Conservation (phyloP, 2,888 invertebrate species). For the Steromphala cineraria region DNA sequence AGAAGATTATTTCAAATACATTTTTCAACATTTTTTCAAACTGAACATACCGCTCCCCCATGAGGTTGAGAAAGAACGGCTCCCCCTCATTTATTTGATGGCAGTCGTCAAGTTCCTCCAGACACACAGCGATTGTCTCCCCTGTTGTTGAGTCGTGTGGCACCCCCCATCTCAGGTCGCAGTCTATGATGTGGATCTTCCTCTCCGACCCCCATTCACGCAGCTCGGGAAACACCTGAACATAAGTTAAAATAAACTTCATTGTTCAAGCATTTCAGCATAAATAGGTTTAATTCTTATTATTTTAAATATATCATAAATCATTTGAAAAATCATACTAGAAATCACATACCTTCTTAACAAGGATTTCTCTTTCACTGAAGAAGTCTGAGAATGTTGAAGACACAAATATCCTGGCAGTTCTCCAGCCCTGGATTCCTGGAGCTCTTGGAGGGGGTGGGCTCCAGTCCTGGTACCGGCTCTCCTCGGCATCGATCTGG, state of each 20-base stretch:
- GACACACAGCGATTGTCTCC: constrained; percentile 68
- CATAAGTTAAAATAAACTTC: too few species aligned
- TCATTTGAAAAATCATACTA: too few species aligned
- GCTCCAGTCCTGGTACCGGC: constrained; percentile 23
- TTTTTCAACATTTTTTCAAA: too few species aligned
- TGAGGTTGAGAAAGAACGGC: constrained; percentile 71
- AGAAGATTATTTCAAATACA: background rate
- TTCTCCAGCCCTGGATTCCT: constrained; percentile 60
- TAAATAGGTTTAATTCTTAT: too few species aligned
- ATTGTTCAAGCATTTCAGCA: too few species aligned
- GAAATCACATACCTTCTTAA: constrained; percentile 64
- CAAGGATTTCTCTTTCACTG: constrained; percentile 71
- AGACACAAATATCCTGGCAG: constrained; percentile 72
- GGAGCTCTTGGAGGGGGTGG: background rate
- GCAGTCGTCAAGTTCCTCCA: constrained; percentile 72
- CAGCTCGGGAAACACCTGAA: constrained; percentile 69
- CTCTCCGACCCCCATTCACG: constrained; percentile 68
- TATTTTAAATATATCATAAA: too few species aligned
- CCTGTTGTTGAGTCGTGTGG: constrained; percentile 69
- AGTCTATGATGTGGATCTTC: constrained; percentile 69
- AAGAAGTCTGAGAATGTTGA: constrained; percentile 74
- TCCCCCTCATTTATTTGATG: constrained; percentile 62
- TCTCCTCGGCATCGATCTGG: constrained; percentile 38
- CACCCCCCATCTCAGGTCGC: constrained; percentile 75
- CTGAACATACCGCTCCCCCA: constrained; percentile 64